phyloP scores from a whole-genome alignment of 2,888 invertebrate genomes.

The Drosophila austrosaltans region DNA sequence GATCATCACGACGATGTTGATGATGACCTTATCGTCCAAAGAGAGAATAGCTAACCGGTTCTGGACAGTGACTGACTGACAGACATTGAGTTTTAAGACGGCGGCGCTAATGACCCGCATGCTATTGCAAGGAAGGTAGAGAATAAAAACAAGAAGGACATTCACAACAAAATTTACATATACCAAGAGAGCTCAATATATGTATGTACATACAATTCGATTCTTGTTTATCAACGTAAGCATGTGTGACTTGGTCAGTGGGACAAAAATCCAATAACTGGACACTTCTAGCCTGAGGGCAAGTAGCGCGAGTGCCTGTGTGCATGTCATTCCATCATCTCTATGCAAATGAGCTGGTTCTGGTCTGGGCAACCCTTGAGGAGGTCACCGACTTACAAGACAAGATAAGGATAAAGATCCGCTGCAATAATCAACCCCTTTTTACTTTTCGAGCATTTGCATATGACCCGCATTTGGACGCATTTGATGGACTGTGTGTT shows the following conservation, averaged over 20 bases:
- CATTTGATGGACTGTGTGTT: conserved; percentile 40
- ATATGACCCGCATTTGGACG: conserved; percentile 68
- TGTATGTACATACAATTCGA: conserved; percentile 33
- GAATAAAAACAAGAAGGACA: neutral
- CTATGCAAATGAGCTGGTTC: conserved; percentile 67
- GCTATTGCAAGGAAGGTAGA: neutral
- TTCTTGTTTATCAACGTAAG: conserved; percentile 15
- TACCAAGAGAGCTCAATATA: conserved; percentile 24
- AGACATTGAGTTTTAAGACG: conserved; percentile 18
- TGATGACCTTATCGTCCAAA: conserved; percentile 73
- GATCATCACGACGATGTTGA: conserved; percentile 44
- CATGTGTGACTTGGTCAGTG: conserved; percentile 58
- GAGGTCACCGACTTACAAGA: conserved; percentile 63
- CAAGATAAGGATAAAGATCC: conserved; percentile 31
- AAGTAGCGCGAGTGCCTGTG: conserved; percentile 55
- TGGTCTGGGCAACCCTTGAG: conserved; percentile 52
- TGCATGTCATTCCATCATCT: conserved; percentile 20
- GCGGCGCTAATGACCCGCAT: conserved; percentile 66
- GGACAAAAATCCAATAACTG: conserved; percentile 18
- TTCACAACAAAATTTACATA: conserved; percentile 50
- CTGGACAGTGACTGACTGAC: conserved; percentile 68
- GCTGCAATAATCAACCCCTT: conserved; percentile 60
- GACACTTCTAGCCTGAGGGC: conserved; percentile 51
- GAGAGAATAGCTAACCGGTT: conserved; percentile 73
- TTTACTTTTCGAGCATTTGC: conserved; percentile 55